phyloP scores from a whole-genome alignment of 2,888 invertebrate genomes.

The Drosophila austrosaltans region DNA sequence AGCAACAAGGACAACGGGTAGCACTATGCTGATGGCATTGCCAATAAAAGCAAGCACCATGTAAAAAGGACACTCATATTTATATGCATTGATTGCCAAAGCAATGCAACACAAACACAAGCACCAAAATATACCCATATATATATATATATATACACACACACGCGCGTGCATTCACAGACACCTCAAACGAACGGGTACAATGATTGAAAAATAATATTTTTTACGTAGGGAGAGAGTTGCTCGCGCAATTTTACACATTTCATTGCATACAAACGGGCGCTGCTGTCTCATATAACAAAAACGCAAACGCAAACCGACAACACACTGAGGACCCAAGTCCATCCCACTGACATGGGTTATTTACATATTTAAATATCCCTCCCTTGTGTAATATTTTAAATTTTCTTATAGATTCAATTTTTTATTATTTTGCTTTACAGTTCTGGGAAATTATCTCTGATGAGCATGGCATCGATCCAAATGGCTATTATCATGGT shows the following conservation, averaged over 20 bases:
- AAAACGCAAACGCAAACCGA: slow-evolving; percentile 46
- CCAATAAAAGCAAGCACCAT: slow-evolving; percentile 70
- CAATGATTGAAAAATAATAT: slow-evolving; percentile 77
- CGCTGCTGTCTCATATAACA: slow-evolving; percentile 36
- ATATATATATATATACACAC: slow-evolving; percentile 26
- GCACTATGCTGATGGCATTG: slow-evolving; percentile 41
- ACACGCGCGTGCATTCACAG: slow-evolving; percentile 29
- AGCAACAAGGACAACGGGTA: slow-evolving; percentile 32
- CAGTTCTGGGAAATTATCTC: slow-evolving; percentile 92
- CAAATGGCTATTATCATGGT: slow-evolving; percentile 89
- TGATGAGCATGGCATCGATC: slow-evolving; percentile 91
- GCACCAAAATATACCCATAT: slow-evolving; percentile 20
- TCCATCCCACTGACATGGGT: slow-evolving; percentile 14
- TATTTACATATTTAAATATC: slow-evolving; percentile 36
- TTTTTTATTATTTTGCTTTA: slow-evolving; percentile 52
- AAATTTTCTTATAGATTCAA: slow-evolving; percentile 3
- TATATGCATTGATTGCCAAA: slow-evolving; percentile 79
- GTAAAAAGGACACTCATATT: slow-evolving; percentile 77
- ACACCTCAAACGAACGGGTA: slow-evolving; percentile 21
- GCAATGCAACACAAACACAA: slow-evolving; percentile 65
- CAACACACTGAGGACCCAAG: slow-evolving; percentile 29
- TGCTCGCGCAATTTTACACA: slow-evolving; percentile 22
- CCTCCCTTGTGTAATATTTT: slow-evolving; percentile 33
- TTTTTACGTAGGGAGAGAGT: slow-evolving; percentile 42
- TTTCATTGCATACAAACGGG: slow-evolving; percentile 42